A percentile compares a stretch with the other conserved stretches of the same genome.
phyloP scores from a whole-genome alignment of 2,888 invertebrate genomes.

The Dromius quadrimaculatus region DNA sequence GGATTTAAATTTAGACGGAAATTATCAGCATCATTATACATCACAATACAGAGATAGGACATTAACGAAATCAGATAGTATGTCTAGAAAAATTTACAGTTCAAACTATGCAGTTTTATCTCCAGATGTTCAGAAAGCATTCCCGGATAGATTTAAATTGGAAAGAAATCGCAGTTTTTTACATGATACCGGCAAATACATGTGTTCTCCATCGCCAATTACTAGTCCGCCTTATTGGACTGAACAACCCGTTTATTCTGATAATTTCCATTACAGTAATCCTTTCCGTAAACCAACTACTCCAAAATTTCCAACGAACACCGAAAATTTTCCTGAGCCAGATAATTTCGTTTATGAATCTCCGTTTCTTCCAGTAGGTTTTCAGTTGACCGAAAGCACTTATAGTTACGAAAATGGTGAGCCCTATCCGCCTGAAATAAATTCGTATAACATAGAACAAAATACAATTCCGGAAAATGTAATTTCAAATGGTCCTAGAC shows the following conservation, averaged over 20 bases:
- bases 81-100: constrained; percentile 65
- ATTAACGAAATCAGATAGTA: constrained; percentile 66
- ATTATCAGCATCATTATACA: constrained; percentile 57
- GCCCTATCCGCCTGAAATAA: constrained; percentile 34
- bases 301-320: constrained; percentile 17
- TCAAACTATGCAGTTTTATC: constrained; percentile 55
- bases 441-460: constrained; percentile 29
- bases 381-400: constrained; percentile 20
- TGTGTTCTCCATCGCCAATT: constrained; percentile 41
- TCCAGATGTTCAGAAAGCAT: constrained; percentile 47
- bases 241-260: constrained; percentile 39
- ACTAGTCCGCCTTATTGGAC: constrained; percentile 52
- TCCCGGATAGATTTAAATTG: constrained; percentile 55
- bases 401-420: constrained; percentile 41
- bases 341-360: constrained; percentile 42
- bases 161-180: constrained; percentile 59
- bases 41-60: constrained; percentile 62
- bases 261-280: constrained; percentile 43
- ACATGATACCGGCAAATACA: constrained; percentile 52
- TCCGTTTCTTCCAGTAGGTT: constrained; percentile 34
- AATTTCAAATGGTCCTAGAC: constrained; percentile 58
- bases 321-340: constrained; percentile 46
- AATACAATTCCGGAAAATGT: constrained; percentile 26
- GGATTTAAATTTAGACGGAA: constrained; percentile 61
- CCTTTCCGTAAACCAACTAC: constrained; percentile 17